A percentile compares a stretch with the other conserved stretches of the same genome.
phyloP scores from a whole-genome alignment of 1,140 invertebrate species.

The Phthorimaea operculella region DNA sequence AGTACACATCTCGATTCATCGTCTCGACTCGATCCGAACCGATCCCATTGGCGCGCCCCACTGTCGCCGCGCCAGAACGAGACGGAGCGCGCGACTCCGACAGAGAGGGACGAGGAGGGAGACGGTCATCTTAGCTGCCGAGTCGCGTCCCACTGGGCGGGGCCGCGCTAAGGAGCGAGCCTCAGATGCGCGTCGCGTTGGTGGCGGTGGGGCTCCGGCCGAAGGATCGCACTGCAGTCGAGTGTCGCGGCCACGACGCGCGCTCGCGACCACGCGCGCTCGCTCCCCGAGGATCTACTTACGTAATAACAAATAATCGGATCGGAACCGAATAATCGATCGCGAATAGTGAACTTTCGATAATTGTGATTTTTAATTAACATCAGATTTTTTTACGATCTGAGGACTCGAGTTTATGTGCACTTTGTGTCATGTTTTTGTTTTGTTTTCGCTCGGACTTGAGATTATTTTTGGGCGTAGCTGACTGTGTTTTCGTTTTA shows the following conservation, averaged over 20 bases:
- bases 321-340: conserved; percentile 56
- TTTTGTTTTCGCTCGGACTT: conserved; percentile 51
- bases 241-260: conserved; percentile 50
- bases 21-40: conserved; percentile 64
- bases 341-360: conserved; percentile 47
- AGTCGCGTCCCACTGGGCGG: conserved; percentile 66
- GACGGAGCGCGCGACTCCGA: conserved; percentile 27
- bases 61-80: conserved; percentile 54
- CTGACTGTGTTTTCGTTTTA: conserved; percentile 40
- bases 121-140: conserved; percentile 60
- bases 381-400: conserved; percentile 13
- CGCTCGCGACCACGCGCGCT: conserved; percentile 40
- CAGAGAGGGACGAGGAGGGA: conserved; percentile 45
- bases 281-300: conserved; percentile 37
- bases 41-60: conserved; percentile 65
- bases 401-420: conserved; percentile 36
- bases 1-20: conserved; percentile 67
- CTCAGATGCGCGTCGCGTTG: conserved; percentile 61
- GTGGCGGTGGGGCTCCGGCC: conserved; percentile 53
- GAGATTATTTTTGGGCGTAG: conserved; percentile 43
- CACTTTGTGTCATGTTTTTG: conserved; percentile 48
- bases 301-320: conserved; percentile 56
- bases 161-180: conserved; percentile 60
- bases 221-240: conserved; percentile 66
- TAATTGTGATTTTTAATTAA: conserved; percentile 26